A percentile compares a stretch with the other conserved stretches of the same genome.
phyloP scores from a whole-genome alignment of 2,797 vertebrate genomes.

The Tarsius wallacei region DNA sequence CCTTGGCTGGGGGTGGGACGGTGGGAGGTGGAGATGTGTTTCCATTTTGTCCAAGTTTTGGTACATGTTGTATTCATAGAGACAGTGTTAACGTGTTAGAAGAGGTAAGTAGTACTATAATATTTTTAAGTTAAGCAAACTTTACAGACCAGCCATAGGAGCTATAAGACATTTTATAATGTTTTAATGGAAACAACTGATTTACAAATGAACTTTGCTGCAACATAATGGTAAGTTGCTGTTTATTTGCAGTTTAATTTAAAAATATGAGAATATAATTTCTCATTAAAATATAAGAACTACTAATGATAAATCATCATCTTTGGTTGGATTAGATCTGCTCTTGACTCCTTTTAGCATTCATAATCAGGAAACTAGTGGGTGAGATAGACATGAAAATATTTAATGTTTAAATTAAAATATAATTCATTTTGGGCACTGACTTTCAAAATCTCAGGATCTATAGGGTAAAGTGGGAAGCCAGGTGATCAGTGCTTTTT shows the following conservation, averaged over 20 bases:
- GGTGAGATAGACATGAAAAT: constrained; percentile 6
- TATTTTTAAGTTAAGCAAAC: constrained; percentile 68
- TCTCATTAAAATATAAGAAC: constrained; percentile 44
- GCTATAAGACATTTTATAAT: constrained; percentile 68
- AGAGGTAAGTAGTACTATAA: constrained; percentile 60
- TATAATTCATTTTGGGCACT: constrained; percentile 34
- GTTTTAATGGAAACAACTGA: constrained; percentile 74
- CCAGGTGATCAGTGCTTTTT: not conserved
- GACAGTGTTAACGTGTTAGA: not conserved
- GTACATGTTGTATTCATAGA: constrained; percentile 34
- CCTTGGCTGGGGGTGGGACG: not conserved
- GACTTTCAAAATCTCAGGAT: constrained; percentile 48
- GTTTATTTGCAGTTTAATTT: constrained; percentile 70
- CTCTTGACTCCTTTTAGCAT: constrained; percentile 52
- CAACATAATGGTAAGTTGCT: constrained; percentile 76
- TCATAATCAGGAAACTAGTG: constrained; percentile 53
- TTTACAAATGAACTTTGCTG: constrained; percentile 71
- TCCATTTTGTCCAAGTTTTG: constrained; percentile 57
- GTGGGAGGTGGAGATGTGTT: not conserved
- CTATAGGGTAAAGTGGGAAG: not conserved
- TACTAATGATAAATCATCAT: constrained; percentile 3
- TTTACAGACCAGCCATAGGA: constrained; percentile 71
- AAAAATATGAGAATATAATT: constrained; percentile 34
- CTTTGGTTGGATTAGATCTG: constrained; percentile 62
- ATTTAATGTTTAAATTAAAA: constrained; percentile 57